phyloP scores from a whole-genome alignment of 2,888 invertebrate species.

The Sicus ferrugineus region DNA sequence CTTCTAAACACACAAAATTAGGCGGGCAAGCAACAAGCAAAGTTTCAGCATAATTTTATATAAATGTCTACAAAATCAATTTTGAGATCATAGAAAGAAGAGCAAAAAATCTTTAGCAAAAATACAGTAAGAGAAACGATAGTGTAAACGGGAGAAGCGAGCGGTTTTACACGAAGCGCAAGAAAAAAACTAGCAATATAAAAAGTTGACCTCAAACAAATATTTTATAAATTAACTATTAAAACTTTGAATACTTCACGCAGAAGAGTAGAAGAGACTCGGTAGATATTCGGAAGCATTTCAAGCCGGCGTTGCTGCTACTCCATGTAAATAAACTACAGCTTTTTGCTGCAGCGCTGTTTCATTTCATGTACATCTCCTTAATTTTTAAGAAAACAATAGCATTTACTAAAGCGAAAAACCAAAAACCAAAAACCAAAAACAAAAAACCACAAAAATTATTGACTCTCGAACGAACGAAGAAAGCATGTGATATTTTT shows the following conservation, averaged over 20 bases:
- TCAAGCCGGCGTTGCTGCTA: too few species aligned
- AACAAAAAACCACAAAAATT: slow-evolving; percentile 23
- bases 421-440: too few species aligned
- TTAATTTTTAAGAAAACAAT: neutral
- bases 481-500: slow-evolving; percentile 66
- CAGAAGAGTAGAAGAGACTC: too few species aligned
- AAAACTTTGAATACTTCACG: too few species aligned
- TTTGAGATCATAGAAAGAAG: slow-evolving; percentile 18
- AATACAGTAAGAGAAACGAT: slow-evolving; percentile 8
- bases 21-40: slow-evolving; percentile 34
- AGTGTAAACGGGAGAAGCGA: slow-evolving; percentile 2
- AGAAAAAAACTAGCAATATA: slow-evolving; percentile 60
- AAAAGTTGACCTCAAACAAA: slow-evolving; percentile 65
- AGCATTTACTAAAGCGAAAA: neutral
- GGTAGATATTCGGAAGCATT: too few species aligned
- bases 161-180: neutral
- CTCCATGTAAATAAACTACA: neutral
- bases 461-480: slow-evolving; percentile 65
- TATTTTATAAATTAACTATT: slow-evolving; percentile 61
- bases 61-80: slow-evolving; percentile 53
- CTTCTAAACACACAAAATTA: slow-evolving; percentile 29
- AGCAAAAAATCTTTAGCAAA: neutral
- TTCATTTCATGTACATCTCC: neutral
- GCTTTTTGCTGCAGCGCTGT: too few species aligned
- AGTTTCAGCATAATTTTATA: slow-evolving; percentile 49